Conservation (phyloP, 2,113 vertebrate species). For the Siniperca chuatsi region DNA sequence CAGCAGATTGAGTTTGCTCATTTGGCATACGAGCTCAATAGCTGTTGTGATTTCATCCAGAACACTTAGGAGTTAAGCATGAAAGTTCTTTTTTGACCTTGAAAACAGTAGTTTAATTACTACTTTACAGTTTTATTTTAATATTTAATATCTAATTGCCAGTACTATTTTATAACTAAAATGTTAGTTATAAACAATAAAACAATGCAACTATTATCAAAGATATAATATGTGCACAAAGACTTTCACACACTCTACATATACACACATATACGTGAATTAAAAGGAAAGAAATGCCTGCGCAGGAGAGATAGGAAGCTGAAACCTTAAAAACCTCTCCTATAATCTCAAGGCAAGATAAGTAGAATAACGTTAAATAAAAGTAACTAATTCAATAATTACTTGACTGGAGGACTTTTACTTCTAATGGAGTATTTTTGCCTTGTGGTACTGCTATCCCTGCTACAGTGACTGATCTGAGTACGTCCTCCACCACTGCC, state of each 20-base stretch:
- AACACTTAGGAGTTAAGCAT: no score
- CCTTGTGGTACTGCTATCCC: neutral
- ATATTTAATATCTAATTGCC: neutral
- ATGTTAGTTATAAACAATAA: neutral
- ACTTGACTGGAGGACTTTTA: neutral
- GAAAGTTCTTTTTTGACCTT: neutral
- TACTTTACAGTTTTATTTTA: neutral
- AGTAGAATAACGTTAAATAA: neutral
- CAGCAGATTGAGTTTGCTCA: neutral
- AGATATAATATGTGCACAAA: neutral
- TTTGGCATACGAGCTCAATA: no score
- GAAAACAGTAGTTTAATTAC: neutral
- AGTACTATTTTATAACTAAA: neutral
- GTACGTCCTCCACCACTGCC: no score
- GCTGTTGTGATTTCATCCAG: no score
- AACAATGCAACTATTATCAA: neutral
- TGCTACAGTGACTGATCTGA: neutral
- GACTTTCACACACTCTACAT: neutral
- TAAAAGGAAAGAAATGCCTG: neutral
- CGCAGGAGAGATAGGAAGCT: neutral
- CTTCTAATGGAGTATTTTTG: neutral
- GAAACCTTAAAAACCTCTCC: neutral
- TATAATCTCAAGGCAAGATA: neutral
- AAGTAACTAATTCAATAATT: neutral
- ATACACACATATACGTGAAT: neutral